phyloP scores from a whole-genome alignment of 2,113 vertebrate genomes.

The Eira barbara region DNA sequence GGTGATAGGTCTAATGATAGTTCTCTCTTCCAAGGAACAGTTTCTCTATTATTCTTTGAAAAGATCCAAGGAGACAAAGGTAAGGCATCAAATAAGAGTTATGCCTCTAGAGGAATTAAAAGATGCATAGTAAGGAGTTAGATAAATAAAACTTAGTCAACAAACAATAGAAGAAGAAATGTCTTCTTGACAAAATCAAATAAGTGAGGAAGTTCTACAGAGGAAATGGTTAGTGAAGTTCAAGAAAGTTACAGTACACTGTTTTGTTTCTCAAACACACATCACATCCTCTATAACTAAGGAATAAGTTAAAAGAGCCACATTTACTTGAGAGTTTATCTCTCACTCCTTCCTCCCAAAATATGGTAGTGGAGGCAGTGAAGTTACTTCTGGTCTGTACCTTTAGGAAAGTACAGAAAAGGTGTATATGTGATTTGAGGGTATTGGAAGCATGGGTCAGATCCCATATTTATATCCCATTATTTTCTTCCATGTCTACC shows the following conservation, averaged over 20 bases:
- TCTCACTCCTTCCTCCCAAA: background rate
- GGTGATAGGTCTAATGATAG: background rate
- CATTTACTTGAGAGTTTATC: background rate
- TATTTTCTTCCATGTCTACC: constrained; percentile 6
- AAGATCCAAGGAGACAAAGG: background rate
- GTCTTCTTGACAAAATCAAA: background rate
- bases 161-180: background rate
- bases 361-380: background rate
- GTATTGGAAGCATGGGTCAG: background rate
- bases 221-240: background rate
- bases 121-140: background rate
- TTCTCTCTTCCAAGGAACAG: background rate
- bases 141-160: background rate
- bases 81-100: background rate
- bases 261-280: background rate
- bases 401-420: background rate
- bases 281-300: constrained; percentile 16
- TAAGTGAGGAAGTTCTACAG: constrained; percentile 12
- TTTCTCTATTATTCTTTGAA: background rate
- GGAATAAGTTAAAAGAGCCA: background rate
- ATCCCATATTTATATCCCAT: background rate
- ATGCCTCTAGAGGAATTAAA: background rate
- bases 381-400: background rate
- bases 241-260: background rate
- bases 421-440: background rate